A percentile compares a stretch with the other conserved stretches of the same genome.
Conservation (phyloP, 2,888 invertebrate species). For the Callyntrura guangdongensis region DNA sequence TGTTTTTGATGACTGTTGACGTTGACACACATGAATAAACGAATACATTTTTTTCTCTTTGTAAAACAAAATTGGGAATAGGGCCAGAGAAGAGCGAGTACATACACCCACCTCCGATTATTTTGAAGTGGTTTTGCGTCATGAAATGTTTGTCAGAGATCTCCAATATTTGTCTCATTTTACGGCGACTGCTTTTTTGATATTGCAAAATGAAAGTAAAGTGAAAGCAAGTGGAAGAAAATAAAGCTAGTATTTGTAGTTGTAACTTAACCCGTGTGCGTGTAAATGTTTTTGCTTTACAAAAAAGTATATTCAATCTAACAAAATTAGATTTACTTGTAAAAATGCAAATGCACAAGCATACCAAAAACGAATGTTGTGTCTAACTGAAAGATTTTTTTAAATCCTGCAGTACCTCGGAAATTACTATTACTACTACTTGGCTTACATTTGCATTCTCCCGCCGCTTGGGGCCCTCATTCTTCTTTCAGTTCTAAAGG, state of each 20-base stretch:
- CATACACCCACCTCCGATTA: not conserved
- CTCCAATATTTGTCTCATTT: conserved; percentile 2
- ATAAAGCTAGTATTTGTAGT: not conserved
- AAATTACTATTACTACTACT: conserved; percentile 65
- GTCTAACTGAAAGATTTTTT: no score
- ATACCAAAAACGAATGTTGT: no score
- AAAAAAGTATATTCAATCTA: no score
- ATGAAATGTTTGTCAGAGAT: not conserved
- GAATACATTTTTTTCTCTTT: not conserved
- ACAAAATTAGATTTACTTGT: no score
- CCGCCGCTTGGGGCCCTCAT: conserved; percentile 71
- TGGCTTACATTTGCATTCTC: conserved; percentile 73
- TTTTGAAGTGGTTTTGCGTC: conserved; percentile 15
- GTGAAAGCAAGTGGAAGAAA: not conserved
- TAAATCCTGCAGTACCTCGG: conserved; percentile 32
- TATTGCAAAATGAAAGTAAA: conserved; percentile 1
- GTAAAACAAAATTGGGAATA: not conserved
- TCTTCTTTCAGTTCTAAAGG: conserved; percentile 70
- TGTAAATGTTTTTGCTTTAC: no score
- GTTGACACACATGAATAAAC: no score
- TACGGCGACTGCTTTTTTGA: not conserved
- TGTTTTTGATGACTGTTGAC: no score
- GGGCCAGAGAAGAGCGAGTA: not conserved
- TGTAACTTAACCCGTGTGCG: no score
- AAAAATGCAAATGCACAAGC: no score